phyloP scores from a whole-genome alignment of 37 sponge, comb jelly and placozoan genomes.

The Amphimedon queenslandica region DNA sequence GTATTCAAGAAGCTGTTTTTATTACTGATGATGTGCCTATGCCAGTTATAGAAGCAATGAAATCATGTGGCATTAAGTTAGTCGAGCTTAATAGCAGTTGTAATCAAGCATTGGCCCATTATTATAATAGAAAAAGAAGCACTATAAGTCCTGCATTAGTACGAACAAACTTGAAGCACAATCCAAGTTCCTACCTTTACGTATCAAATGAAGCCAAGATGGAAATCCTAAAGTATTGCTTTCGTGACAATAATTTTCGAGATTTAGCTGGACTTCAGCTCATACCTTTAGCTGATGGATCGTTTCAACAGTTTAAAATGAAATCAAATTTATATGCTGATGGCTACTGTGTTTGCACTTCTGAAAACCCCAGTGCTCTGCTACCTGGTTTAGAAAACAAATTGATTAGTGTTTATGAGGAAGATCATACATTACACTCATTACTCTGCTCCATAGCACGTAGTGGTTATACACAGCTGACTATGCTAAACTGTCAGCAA shows the following conservation, averaged over 20 bases:
- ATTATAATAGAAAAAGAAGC: no score
- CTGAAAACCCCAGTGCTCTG: neutral
- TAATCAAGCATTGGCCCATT: no score
- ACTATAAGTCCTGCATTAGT: no score
- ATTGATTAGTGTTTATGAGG: neutral
- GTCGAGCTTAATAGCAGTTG: no score
- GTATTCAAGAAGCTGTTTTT: no score
- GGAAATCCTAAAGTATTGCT: slow-evolving; percentile 20
- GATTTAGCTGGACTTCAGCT: slow-evolving; percentile 11
- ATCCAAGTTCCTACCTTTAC: no score
- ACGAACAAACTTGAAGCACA: no score
- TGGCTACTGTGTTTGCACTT: neutral
- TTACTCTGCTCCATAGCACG: neutral
- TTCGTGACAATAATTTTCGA: slow-evolving; percentile 12
- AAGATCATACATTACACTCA: neutral
- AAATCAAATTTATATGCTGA: neutral
- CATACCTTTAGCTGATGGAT: slow-evolving; percentile 21
- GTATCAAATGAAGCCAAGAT: no score
- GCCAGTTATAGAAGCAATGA: no score
- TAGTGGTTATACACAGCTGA: neutral
- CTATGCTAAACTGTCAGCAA: neutral
- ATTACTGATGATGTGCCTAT: no score
- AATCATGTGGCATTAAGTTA: no score
- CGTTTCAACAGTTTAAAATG: neutral
- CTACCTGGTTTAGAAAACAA: neutral